phyloP scores from a whole-genome alignment of 1,140 invertebrate genomes.

The Plodia interpunctella region DNA sequence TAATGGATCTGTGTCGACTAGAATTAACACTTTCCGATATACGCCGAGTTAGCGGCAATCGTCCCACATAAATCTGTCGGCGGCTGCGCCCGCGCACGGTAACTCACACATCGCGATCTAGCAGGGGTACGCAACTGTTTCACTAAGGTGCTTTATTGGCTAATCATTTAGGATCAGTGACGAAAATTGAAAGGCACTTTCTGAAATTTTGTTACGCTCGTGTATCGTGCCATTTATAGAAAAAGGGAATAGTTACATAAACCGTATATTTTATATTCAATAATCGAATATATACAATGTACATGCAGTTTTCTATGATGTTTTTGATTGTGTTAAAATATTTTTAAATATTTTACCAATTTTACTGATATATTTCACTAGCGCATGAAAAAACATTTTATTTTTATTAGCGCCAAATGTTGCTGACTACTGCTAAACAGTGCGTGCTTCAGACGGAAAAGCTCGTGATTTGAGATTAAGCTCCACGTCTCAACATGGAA shows the following conservation, averaged over 20 bases:
- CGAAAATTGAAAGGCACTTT: too few relatives aligned
- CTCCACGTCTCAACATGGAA: conserved; percentile 21
- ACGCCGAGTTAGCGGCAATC: conserved; percentile 10
- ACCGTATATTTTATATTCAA: too few relatives aligned
- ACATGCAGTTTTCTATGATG: too few relatives aligned
- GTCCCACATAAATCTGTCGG: conserved; percentile 20
- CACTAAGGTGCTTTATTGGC: too few relatives aligned
- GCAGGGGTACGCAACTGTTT: conserved; percentile 26
- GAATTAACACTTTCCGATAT: conserved; percentile 7
- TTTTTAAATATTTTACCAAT: too few relatives aligned
- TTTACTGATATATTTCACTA: too few relatives aligned
- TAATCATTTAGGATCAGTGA: not conserved
- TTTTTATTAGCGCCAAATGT: conserved; percentile 21
- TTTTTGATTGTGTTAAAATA: too few relatives aligned
- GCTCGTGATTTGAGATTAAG: conserved; percentile 40
- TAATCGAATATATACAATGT: too few relatives aligned
- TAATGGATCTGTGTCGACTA: conserved; percentile 5
- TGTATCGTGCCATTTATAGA: too few relatives aligned
- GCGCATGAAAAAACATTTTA: not conserved
- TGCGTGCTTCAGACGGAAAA: conserved; percentile 34
- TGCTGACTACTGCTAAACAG: conserved; percentile 21
- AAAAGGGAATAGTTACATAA: too few relatives aligned
- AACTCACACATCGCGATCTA: conserved; percentile 63
- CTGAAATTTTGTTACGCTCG: too few relatives aligned
- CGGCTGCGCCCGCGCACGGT: conserved; percentile 50